Evolutionary conservation across 2,888 invertebrate genomes (phyloP), one percentile per base, ranked within the genome.

Genomic region (Dynastes maya): DNA sequence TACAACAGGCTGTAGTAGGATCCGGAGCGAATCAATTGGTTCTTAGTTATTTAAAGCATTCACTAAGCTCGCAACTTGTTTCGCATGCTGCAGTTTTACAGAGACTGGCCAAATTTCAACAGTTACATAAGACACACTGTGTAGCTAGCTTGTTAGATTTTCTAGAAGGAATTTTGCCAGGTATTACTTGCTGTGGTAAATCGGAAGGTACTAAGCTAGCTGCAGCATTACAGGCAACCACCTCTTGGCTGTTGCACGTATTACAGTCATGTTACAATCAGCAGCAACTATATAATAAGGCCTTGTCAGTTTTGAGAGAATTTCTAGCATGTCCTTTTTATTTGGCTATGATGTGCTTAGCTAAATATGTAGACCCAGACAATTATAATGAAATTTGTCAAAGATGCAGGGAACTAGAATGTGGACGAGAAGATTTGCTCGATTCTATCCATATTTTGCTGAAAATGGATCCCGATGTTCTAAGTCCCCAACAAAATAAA

Each of bases 1-100:
- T 98, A 29, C 96, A 98, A 86, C 98, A 98, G 89, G 98, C 97
- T 0, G 92, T 98, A 84, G 96, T 97, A 55, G 98, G 98, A 40
- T 95, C 96, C 40, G 96, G 96, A 37, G 98, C 98, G 0, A 98
- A 98, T 89, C 93, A 95, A 87, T 90, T 98, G 82, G 95, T 98
- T 55, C 90, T 98, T 82, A 97, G 97, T 13, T 98, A 98, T 88
- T 90, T 98, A 80, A 96, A 95, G 87, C 98, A 98, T 89, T 97
- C 97, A 1, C 89, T 98, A 76, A 96, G 96, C 83, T 95, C 97
- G 5, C 97, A 97, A 89, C 89, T 98, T 81, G 96, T 98, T 0
- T 97, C 97, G 0, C 96, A 97, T 87, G 96, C 96, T 5, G 96
- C 97, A 3, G 97, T 97, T 0, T 88, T 98, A 40, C 95, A 95